Evolutionary conservation across 2,888 invertebrate species (phyloP).

Genomic region (Nudaria mundana): DNA sequence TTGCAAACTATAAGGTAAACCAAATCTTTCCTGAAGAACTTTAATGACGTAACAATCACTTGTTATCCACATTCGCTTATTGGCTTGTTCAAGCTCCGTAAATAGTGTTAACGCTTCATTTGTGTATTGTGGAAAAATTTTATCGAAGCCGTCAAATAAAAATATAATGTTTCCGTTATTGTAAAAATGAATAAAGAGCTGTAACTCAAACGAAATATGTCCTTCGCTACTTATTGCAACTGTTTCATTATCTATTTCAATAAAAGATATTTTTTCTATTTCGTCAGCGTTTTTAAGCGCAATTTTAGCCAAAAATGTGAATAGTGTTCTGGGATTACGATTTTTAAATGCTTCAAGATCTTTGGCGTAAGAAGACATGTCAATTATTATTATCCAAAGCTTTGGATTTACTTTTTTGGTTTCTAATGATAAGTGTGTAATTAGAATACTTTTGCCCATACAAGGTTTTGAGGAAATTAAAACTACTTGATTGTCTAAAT

Average conservation of each 20-base stretch:
- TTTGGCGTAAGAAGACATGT: conserved; percentile 32
- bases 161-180: conserved; percentile 35
- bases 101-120: conserved; percentile 35
- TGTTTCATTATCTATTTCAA: conserved; percentile 14
- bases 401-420: conserved; percentile 31
- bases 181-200: conserved; percentile 37
- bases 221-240: conserved; percentile 12
- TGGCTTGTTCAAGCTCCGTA: conserved; percentile 23
- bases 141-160: conserved; percentile 44
- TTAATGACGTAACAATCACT: conserved; percentile 33
- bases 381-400: conserved; percentile 40
- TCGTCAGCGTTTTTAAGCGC: conserved; percentile 30
- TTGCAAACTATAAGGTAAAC: conserved; percentile 29
- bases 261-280: conserved; percentile 21
- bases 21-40: conserved; percentile 31
- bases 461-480: conserved; percentile 36
- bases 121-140: conserved; percentile 36
- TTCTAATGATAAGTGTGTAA: conserved; percentile 38
- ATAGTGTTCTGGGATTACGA: conserved; percentile 14
- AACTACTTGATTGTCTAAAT: conserved; percentile 32
- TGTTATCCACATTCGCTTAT: conserved; percentile 41
- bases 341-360: conserved; percentile 29
- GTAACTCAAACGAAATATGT: conserved; percentile 31
- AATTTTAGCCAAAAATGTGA: conserved; percentile 32
- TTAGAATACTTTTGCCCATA: conserved; percentile 41